Base-by-base conservation (phyloP, 1,140 invertebrate genomes). In the Dryas iulia region DNA sequence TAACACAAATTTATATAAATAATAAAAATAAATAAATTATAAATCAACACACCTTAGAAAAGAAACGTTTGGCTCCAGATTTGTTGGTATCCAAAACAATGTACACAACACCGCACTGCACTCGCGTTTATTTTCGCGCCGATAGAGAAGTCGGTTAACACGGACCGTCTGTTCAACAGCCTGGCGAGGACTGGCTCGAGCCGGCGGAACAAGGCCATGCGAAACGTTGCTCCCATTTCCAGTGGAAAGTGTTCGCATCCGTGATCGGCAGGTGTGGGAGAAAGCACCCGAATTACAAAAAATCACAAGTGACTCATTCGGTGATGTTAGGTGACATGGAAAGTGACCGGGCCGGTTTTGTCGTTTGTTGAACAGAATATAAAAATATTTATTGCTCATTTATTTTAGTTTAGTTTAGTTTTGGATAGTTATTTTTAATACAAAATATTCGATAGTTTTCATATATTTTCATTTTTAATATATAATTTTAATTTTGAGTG, bases 161-260 rank as follows among this genome's bases (percentile, higher is more conserved):
- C 85, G 82, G 76, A 61, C 65, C 47, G 11, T 57, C 26, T 63
- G 63, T 58, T 31, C 62, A 72, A 76, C 70, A 72, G 79, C 66
- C 78, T 59, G 64, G 62, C 66, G 68, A 74, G 80, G 78, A 90
- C 86, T 90, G 82, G 68, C 12, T 3, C 0, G 70, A 69, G 68
- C 66, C 71, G 69, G 74, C 59, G 73, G 84, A 91, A 89, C 87
- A 89, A 86, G 89, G 89, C 81, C 86, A 91, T 84, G 88, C 87
- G 86, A 89, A 89, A 82, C 84, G 77, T 76, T 84, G 87, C 81
- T 86, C 89, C 83, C 87, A 91, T 91, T 91, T 87, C 87, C 79
- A 86, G 83, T 91, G 85, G 89, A 91, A 91, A 91, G 89, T 91
- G 85, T 82, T 79, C 79, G 82, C 78, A 91, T 91, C 88, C 88